These are phyloP conservation scores for Meghimatium bilineatum DNA, from an alignment of 2,888 invertebrate genomes.

Conservation along the genomic window DNA sequence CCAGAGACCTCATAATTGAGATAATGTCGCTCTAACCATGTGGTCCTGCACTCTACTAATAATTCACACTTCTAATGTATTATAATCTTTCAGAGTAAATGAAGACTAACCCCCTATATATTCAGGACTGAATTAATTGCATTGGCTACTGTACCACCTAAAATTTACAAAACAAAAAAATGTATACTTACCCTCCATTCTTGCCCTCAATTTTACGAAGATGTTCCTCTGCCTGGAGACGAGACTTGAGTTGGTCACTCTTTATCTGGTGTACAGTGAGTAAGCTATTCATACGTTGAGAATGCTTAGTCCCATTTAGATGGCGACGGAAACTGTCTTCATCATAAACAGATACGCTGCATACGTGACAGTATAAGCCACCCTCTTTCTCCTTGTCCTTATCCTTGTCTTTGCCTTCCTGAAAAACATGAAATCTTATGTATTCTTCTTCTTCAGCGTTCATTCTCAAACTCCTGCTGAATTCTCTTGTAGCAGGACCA, in stretches of 20 bases:
- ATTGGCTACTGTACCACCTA: no score
- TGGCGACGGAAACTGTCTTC: conserved; percentile 66
- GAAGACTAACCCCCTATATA: no score
- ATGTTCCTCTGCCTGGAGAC: conserved; percentile 69
- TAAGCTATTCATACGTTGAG: conserved; percentile 63
- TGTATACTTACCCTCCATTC: conserved; percentile 44
- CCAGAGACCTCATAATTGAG: no score
- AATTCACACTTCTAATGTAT: no score
- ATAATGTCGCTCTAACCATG: no score
- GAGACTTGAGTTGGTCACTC: conserved; percentile 57
- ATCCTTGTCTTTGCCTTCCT: conserved; percentile 30
- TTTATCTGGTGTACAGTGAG: conserved; percentile 59
- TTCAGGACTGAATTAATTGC: no score
- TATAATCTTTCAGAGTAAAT: no score
- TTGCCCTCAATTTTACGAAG: conserved; percentile 64
- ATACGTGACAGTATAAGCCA: conserved; percentile 67
- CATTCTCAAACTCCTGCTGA: no score
- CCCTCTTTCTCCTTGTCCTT: conserved; percentile 37
- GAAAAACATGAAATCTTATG: background rate
- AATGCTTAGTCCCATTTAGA: conserved; percentile 66
- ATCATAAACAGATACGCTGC: conserved; percentile 62
- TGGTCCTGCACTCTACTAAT: no score
- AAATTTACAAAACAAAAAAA: background rate
- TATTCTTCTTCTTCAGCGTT: no score
- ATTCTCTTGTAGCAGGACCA: no score